phyloP scores from a whole-genome alignment of 35 echinoderm and acorn worm genomes.

The Acanthaster planci region DNA sequence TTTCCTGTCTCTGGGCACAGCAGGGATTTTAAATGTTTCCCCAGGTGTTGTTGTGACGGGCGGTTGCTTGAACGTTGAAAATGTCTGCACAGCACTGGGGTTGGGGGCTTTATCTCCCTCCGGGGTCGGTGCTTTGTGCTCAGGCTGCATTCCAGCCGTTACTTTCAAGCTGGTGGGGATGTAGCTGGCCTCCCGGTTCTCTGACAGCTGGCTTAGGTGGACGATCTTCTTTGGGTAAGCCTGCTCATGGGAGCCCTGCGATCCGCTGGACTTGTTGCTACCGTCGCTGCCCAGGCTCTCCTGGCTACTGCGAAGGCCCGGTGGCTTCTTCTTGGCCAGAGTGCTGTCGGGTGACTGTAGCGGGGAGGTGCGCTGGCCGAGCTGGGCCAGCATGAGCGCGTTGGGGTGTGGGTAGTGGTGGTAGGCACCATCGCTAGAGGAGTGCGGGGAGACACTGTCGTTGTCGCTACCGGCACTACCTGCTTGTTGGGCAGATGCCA shows the following conservation, averaged over 20 bases:
- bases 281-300: slow-evolving; percentile 89
- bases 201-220: slow-evolving; percentile 29
- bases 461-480: slow-evolving; percentile 63
- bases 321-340: slow-evolving; percentile 37
- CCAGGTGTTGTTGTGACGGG: slow-evolving; percentile 31
- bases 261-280: slow-evolving; percentile 77
- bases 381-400: slow-evolving; percentile 15
- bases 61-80: slow-evolving; percentile 96
- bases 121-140: not conserved
- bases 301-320: slow-evolving; percentile 73
- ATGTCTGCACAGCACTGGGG: slow-evolving; percentile 53
- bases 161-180: slow-evolving; percentile 62
- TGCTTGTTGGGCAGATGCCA: not conserved
- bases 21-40: slow-evolving; percentile 16
- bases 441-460: slow-evolving; percentile 71
- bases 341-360: slow-evolving; percentile 59
- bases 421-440: slow-evolving; percentile 65
- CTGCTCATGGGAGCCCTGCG: slow-evolving; percentile 31
- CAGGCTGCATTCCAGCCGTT: not conserved
- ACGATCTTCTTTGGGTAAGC: slow-evolving; percentile 22
- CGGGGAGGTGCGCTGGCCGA: slow-evolving; percentile 20
- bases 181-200: slow-evolving; percentile 52
- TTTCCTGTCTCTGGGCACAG: slow-evolving; percentile 30
- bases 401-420: slow-evolving; percentile 35
- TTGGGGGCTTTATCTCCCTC: slow-evolving; percentile 32